Base-by-base conservation (phyloP, 1,140 invertebrate genomes). In the Papilio dardanus region DNA sequence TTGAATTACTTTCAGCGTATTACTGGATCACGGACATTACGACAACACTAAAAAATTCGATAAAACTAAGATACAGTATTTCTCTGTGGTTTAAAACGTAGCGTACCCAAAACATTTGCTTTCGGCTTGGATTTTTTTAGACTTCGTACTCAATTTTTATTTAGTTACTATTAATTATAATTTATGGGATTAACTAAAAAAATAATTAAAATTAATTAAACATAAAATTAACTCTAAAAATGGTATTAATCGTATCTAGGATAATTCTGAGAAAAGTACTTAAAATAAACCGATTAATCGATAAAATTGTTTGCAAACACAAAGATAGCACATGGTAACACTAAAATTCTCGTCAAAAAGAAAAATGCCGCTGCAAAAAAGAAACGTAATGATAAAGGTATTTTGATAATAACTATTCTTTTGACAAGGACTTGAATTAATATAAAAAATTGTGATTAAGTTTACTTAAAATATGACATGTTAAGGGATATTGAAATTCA, bases 351-450 rank as follows among this genome's bases (percentile, higher is more conserved):
- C 84, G 88, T 91, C 88, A 92, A 91, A 93, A 93, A 92, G 89
- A 91, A 94, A 94, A 94, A 94, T 94, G 93, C 93, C 92, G 92
- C 92, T 93, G 92, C 92, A 89, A 91, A 93, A 88, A 89, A 90
- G 91, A 90, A 94, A 89, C 89, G 88, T 94, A 92, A 91, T 94
- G 91, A 88, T 93, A 91, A 93, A 94, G 92, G 93, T 94, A 92
- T 92, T 93, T 91, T 92, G 81, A 83, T 88, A 88, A 84, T 86
- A 86, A 84, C 81, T 86, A 81, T 80, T 86, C 75, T 68, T 76
- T 40, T 76, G 77, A 79, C 40, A 77, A 81, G 76, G 75, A 75
- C 74, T 73, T 37, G 50, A 71, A 75, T 77, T 66, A 67, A 78
- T 77, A 74, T 76, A 78, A 69, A 62, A 79, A 79, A 73, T 79